A percentile compares a stretch with the other conserved stretches of the same genome.
Conservation (phyloP, 2,888 invertebrate genomes). For the Parnassius smintheus region DNA sequence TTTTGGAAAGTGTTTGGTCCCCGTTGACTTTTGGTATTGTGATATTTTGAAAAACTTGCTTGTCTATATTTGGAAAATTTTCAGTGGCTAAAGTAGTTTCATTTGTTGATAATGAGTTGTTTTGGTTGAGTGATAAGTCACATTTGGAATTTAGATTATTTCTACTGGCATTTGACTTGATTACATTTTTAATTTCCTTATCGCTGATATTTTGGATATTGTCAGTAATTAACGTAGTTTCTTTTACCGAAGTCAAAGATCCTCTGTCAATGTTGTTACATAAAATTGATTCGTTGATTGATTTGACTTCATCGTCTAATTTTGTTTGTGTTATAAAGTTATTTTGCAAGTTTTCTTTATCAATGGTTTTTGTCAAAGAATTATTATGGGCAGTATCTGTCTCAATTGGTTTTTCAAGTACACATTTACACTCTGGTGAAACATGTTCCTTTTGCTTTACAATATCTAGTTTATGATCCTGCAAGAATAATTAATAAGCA, state of each 20-base stretch:
- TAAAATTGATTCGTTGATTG: background rate
- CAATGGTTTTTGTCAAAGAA: background rate
- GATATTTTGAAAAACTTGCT: too few species aligned
- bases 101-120: background rate
- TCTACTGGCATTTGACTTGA: too few species aligned
- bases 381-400: background rate
- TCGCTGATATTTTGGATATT: background rate
- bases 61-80: too few species aligned
- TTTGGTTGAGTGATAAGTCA: background rate
- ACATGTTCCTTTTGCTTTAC: background rate
- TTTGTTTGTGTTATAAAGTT: background rate
- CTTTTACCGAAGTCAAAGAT: background rate
- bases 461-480: too few species aligned
- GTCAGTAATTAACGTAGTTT: background rate
- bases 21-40: too few species aligned
- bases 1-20: too few species aligned
- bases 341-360: background rate
- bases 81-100: background rate
- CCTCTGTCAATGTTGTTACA: background rate
- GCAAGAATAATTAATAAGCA: too few species aligned
- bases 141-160: background rate
- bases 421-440: background rate
- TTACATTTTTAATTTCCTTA: background rate
- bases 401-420: background rate
- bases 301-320: background rate